Base-by-base conservation (phyloP, 2,888 invertebrate species). In the Orchesella flavescens region DNA sequence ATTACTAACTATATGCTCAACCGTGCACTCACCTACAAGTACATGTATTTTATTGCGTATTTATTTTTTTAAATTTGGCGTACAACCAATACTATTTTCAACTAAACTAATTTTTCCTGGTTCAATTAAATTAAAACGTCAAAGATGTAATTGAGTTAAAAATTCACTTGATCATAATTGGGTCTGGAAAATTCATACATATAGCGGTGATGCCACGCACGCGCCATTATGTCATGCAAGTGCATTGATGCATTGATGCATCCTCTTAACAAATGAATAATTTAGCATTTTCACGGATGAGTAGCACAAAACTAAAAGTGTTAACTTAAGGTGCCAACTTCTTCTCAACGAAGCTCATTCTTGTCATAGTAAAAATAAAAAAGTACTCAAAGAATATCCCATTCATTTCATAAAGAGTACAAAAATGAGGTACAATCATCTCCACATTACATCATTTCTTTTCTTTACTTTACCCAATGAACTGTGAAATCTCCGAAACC, bases 401-500 rank as follows among this genome's bases (percentile, higher is more conserved):
- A 12, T 49, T 49, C 49, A 49, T 49, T 12, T 49, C 3, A 49
- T 7, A 34, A n/a, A n/a, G n/a, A n/a, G n/a, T n/a, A n/a, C n/a
- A n/a, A 34, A 34, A 4, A 34, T 34, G 34, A 34, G 34, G 34
- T 7, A 34, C 34, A 34, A 34, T 34, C 34, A 34, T 34, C 34
- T 34, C 7, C 34, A 34, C 49, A 3, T 49, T 49, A n/a, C 49
- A 49, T 1, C 49, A 3, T 49, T 49, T 49, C 49, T 15, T 49
- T 12, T 1, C 49, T 3, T 49, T 49, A 7, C 49, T 15, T 49
- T 12, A 10, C 49, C 12, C n/a, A 65, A 65, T 65, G 65, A 65
- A 65, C 65, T 65, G 65, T 65, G 65, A 65, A 65, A 65, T 65
- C 43, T 44, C 15, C 43, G 43, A 24, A 23, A 24, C 61, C 61